Base-by-base conservation (phyloP, 2,113 vertebrate species). In the Alaudala cheleensis region DNA sequence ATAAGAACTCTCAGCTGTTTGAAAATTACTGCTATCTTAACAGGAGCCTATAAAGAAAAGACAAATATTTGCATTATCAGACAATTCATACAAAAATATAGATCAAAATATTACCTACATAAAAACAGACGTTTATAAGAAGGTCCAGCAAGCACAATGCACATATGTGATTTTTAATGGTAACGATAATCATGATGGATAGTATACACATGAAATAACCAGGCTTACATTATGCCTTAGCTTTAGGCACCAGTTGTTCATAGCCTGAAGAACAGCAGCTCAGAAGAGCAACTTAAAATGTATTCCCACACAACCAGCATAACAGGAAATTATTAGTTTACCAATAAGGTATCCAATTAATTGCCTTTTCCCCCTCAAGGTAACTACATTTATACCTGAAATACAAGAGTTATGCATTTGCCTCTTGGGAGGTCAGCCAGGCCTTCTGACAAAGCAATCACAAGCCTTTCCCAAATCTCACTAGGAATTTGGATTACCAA, bases 21-120 rank as follows among this genome's bases (percentile, higher is more conserved):
- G 96, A 99, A 99, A 97, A 99, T 99, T 60, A 99, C 99, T 6
- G 99, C 99, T 34, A 99, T 99, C 90, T 99, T 98, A 15, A 99
- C 99, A 25, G 99, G 99, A 93, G 99, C 99, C 99, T 99, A 81
- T 61, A 34, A 90, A 86, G 40, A 69, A 33, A 83, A 80, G 28
- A 92, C 11, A 85, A 86, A 61, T 10, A 70, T 24, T 60, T 71
- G 14, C 29, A 53, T 65, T 58, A 66, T 28, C 17, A 40, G 26
- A 25, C 3, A 51, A 84, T 73, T 69, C 29, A 50, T 29, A 76
- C 4, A 11, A 61, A 69, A 84, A 37, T 10, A 33, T 0, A 81
- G 23, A 71, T 72, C n/a, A 72, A 53, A 60, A 61, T 7, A 64
- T 26, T 28, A 84, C n/a, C 34, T 28, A 74, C 15, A 26, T 28